Conservation (phyloP, 1,140 invertebrate species). For the Nilaparvata lugens region DNA sequence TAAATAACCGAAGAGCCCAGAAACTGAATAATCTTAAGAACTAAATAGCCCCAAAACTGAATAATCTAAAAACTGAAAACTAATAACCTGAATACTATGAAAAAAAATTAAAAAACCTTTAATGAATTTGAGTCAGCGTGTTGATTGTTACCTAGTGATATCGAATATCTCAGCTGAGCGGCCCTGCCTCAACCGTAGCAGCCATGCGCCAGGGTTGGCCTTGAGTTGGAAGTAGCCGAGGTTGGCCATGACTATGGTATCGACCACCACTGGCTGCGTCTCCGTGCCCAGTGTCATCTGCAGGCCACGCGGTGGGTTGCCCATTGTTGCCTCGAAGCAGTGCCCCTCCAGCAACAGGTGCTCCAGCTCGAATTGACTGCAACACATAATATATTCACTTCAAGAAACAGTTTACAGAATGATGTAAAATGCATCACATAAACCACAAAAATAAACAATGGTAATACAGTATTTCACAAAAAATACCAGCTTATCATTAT, state of each 20-base stretch:
- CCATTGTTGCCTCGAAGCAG: conserved; percentile 85
- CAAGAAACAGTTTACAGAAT: conserved; percentile 21
- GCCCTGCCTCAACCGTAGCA: conserved; percentile 76
- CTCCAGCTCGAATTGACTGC: conserved; percentile 84
- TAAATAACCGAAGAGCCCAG: no score
- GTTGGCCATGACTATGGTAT: conserved; percentile 99
- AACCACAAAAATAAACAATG: no score
- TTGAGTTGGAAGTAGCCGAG: conserved; percentile 96
- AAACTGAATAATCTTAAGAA: not conserved
- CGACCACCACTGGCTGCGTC: conserved; percentile 62
- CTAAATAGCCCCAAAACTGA: conserved; percentile 7
- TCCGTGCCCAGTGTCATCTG: conserved; percentile 92
- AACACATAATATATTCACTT: no score
- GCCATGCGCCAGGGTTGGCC: conserved; percentile 94
- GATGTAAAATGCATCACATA: conserved; percentile 2
- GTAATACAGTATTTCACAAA: no score
- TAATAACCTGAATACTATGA: not conserved
- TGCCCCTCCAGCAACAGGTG: conserved; percentile 90
- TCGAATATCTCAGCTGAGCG: conserved; percentile 91
- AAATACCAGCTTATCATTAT: no score
- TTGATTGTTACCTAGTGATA: conserved; percentile 54
- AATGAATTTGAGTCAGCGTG: no score
- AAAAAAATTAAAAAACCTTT: no score
- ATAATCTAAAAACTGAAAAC: not conserved
- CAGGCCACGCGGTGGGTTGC: conserved; percentile 90